Evolutionary conservation across 2,888 invertebrate genomes (phyloP).

Genomic region (Drosophila rubida): DNA sequence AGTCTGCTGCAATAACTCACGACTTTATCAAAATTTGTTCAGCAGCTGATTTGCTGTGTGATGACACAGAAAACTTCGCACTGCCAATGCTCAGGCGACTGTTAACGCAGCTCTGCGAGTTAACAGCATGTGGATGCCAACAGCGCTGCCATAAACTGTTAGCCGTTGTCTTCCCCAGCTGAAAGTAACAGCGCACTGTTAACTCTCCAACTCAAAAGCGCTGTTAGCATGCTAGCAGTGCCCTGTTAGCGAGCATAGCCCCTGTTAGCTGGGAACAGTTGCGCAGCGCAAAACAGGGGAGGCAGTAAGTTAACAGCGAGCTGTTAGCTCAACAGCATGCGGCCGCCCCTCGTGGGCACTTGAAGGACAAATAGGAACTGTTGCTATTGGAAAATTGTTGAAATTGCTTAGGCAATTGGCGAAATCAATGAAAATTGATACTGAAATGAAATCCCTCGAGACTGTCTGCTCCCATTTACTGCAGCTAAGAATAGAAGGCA

Average conservation of each 20-base stretch:
- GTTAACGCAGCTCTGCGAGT: background rate
- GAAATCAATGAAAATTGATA: constrained; percentile 53
- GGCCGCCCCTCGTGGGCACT: background rate
- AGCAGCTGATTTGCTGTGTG: background rate
- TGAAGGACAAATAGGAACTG: constrained; percentile 28
- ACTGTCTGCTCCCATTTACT: constrained; percentile 17
- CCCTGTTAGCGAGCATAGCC: constrained; percentile 13
- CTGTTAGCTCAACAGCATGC: constrained; percentile 3
- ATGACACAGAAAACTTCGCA: background rate
- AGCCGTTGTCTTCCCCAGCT: background rate
- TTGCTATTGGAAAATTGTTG: constrained; percentile 36
- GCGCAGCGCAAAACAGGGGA: constrained; percentile 34
- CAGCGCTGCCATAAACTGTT: background rate
- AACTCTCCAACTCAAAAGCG: background rate
- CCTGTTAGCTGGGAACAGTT: constrained; percentile 60
- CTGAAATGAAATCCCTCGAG: constrained; percentile 23
- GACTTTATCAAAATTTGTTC: background rate
- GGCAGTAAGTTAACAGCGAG: constrained; percentile 8
- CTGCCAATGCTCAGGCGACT: background rate
- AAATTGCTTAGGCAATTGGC: constrained; percentile 52
- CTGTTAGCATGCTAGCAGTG: constrained; percentile 5
- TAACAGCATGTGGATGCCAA: constrained; percentile 15
- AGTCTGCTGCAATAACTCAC: background rate
- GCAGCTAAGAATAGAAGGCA: constrained; percentile 3
- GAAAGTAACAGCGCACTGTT: constrained; percentile 11